Evolutionary conservation across 2,113 vertebrate species (phyloP).

Genomic region (Gallinago media): DNA sequence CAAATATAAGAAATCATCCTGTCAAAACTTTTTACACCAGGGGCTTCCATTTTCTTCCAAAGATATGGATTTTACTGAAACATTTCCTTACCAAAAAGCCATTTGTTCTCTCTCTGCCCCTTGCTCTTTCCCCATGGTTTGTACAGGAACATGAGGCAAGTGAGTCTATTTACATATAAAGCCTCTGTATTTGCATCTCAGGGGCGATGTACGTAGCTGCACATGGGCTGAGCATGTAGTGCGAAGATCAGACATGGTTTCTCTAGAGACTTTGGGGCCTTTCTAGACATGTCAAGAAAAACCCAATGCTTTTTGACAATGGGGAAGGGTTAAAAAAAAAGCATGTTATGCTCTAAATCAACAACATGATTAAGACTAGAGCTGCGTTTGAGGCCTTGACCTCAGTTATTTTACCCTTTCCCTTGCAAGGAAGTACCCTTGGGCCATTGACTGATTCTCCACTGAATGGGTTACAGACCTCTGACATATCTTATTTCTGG

Average conservation of each 20-base stretch:
- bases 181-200: neutral
- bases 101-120: neutral
- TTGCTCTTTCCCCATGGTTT: neutral
- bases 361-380: slow-evolving; percentile 67
- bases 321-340: neutral
- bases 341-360: slow-evolving; percentile 55
- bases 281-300: slow-evolving; percentile 16
- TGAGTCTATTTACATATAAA: neutral
- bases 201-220: neutral
- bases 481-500: slow-evolving; percentile 77
- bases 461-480: slow-evolving; percentile 70
- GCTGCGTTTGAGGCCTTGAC: slow-evolving; percentile 17
- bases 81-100: neutral
- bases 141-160: neutral
- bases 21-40: neutral
- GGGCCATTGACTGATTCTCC: slow-evolving; percentile 62
- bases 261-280: neutral
- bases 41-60: neutral
- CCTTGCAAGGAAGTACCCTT: slow-evolving; percentile 73
- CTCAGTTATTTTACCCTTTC: slow-evolving; percentile 74
- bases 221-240: neutral
- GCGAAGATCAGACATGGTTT: neutral
- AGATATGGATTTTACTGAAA: neutral
- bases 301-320: slow-evolving; percentile 67
- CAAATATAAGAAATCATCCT: neutral